Conservation (phyloP, 2,888 invertebrate species). For the Phalera bucephala region DNA sequence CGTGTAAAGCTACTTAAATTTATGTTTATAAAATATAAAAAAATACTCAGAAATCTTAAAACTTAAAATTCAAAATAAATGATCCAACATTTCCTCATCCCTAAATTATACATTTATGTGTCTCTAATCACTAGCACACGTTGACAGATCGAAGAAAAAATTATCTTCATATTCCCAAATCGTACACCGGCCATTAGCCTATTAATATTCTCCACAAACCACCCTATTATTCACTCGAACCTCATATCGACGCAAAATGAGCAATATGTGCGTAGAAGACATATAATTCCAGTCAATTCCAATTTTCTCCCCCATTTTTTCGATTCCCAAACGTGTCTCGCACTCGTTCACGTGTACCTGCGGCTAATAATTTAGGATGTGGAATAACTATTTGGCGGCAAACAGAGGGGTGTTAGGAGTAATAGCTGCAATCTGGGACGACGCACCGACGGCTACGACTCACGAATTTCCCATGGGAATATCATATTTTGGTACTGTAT, state of each 20-base stretch:
- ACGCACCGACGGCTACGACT: slow-evolving; percentile 55
- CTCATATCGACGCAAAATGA: slow-evolving; percentile 19
- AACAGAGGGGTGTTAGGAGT: slow-evolving; percentile 71
- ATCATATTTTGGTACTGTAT: slow-evolving; percentile 43
- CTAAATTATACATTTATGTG: too few species aligned
- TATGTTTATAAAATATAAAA: too few species aligned
- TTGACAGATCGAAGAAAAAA: too few species aligned
- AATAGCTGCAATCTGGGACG: slow-evolving; percentile 75
- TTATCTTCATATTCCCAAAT: too few species aligned
- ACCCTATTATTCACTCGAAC: background rate
- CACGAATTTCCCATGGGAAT: slow-evolving; percentile 72
- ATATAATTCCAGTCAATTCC: slow-evolving; percentile 47
- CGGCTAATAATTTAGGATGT: slow-evolving; percentile 67
- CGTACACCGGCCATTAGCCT: too few species aligned
- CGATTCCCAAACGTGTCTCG: slow-evolving; percentile 47
- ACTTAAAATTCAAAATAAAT: too few species aligned
- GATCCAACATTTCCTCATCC: too few species aligned
- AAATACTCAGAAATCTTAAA: too few species aligned
- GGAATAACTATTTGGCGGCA: slow-evolving; percentile 69
- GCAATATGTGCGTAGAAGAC: slow-evolving; percentile 23
- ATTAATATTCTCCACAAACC: background rate
- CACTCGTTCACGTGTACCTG: slow-evolving; percentile 50
- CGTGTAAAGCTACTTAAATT: too few species aligned
- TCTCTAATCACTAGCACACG: too few species aligned
- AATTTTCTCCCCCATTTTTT: slow-evolving; percentile 58